phyloP scores from a whole-genome alignment of 2,797 vertebrate species.

The Arremon aurantiirostris region DNA sequence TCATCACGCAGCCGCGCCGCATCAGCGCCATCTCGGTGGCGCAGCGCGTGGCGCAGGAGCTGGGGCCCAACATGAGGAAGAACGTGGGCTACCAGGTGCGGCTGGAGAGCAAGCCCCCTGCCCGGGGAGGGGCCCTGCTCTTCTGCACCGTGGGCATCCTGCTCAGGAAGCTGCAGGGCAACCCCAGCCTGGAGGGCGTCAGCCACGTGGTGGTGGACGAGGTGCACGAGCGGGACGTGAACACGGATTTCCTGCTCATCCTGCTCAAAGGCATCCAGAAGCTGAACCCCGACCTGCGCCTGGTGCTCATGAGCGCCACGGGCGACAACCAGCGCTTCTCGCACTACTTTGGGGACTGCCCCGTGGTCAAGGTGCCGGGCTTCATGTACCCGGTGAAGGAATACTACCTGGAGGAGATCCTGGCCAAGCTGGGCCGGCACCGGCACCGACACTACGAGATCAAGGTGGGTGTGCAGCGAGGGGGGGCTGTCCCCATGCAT shows the following conservation, averaged over 20 bases:
- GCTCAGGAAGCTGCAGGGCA: constrained; percentile 90
- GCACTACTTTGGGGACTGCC: constrained; percentile 87
- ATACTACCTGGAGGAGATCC: constrained; percentile 89
- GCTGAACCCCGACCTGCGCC: constrained; percentile 82
- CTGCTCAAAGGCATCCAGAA: constrained; percentile 83
- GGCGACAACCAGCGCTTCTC: constrained; percentile 89
- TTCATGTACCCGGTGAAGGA: constrained; percentile 94
- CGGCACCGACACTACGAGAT: constrained; percentile 73
- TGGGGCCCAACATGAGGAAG: constrained; percentile 85
- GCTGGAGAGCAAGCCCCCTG: constrained; percentile 88
- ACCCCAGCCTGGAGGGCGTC: constrained; percentile 86
- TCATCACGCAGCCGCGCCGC: constrained; percentile 93
- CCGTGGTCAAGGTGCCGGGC: constrained; percentile 87
- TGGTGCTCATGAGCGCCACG: constrained; percentile 95
- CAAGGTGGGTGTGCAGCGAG: constrained; percentile 24
- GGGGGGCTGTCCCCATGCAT: rapidly evolving
- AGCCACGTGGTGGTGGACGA: constrained; percentile 96
- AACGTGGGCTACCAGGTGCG: constrained; percentile 95
- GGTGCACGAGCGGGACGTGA: constrained; percentile 94
- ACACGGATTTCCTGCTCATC: constrained; percentile 95
- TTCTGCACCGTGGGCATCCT: constrained; percentile 96
- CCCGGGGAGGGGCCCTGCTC: constrained; percentile 87
- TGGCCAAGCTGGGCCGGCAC: constrained; percentile 83
- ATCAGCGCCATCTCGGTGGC: constrained; percentile 96
- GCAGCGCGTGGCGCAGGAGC: constrained; percentile 89